Evolutionary conservation across 2,113 vertebrate genomes (phyloP).

Genomic region (Myotis yumanensis): DNA sequence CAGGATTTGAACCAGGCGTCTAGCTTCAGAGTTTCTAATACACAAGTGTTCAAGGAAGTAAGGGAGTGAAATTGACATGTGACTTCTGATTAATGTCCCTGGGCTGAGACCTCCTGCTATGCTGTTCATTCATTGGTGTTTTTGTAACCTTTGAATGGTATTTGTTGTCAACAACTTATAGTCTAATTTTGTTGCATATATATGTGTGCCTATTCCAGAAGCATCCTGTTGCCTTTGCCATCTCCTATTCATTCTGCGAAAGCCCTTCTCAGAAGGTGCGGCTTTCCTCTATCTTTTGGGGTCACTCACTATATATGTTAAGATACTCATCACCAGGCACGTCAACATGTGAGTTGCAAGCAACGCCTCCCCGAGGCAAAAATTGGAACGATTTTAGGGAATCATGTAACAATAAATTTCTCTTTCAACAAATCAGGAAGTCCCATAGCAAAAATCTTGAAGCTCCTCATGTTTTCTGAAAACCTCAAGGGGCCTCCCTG

Average conservation of each 20-base stretch:
- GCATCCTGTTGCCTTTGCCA: not conserved
- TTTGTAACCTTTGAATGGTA: slow-evolving; percentile 28
- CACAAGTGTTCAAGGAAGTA: not conserved
- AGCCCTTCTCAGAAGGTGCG: slow-evolving; percentile 5
- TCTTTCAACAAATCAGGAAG: slow-evolving; percentile 63
- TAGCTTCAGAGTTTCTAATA: not conserved
- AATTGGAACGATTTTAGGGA: slow-evolving; percentile 56
- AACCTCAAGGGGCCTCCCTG: not conserved
- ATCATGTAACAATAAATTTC: slow-evolving; percentile 38
- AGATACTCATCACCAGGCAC: slow-evolving; percentile 34
- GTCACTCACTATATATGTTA: not conserved
- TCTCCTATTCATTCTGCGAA: slow-evolving; percentile 25
- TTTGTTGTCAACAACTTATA: not conserved
- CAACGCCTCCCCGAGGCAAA: slow-evolving; percentile 20
- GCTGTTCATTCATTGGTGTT: slow-evolving; percentile 2
- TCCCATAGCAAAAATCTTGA: not conserved
- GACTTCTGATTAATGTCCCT: not conserved
- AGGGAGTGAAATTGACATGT: not conserved
- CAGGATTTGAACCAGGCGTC: not conserved
- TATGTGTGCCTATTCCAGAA: not conserved
- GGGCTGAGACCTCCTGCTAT: not conserved
- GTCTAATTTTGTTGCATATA: not conserved
- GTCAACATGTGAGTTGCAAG: not conserved
- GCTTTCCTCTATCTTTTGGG: slow-evolving; percentile 30
- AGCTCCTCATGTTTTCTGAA: slow-evolving; percentile 54